Base-by-base conservation (phyloP, 2,113 vertebrate species). In the Sinocyclocheilus grahami region DNA sequence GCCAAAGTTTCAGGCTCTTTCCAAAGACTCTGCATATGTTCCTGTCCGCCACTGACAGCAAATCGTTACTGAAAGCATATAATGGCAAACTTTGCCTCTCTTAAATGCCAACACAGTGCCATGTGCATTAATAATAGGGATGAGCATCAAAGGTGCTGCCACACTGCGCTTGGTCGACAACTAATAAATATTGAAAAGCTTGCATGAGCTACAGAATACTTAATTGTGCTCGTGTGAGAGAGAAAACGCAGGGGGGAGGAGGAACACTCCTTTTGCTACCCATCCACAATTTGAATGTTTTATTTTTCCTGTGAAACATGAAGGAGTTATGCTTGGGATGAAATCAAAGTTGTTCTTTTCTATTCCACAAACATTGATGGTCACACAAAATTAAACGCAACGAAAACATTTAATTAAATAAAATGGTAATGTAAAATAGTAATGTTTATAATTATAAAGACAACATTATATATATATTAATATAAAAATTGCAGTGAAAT, bases 41-140 rank as follows among this genome's bases (percentile, higher is more conserved):
- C 76, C 76, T 89, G 78, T 81, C 85, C 69, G n/a, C 83, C 87
- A 76, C 39, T 94, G 94, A 94, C 93, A 94, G 93, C 77, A 94
- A 94, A 94, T 94, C 93, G 91, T 93, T 94, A 92, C 93, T 95
- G 93, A 94, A 95, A 94, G 93, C 91, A 92, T 92, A 90, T 86
- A 89, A 90, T 89, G 86, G 86, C 84, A 90, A 88, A 91, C 86
- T 87, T 91, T 90, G 77, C 84, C 74, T 85, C 39, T 78, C 87
- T 87, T 80, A 89, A 90, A 94, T 89, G 91, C 90, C 92, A 92
- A 87, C 90, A 89, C 90, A 84, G 77, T 83, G 63, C 80, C 78
- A 76, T 24, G 83, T 30, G 58, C 65, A 91, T 91, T 86, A 91
- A 85, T 91, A 92, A 93, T 90, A 86, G 79, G 81, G 46, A 67